phyloP scores from a whole-genome alignment of 2,888 invertebrate species.

The Lordiphosa andalusiaca region DNA sequence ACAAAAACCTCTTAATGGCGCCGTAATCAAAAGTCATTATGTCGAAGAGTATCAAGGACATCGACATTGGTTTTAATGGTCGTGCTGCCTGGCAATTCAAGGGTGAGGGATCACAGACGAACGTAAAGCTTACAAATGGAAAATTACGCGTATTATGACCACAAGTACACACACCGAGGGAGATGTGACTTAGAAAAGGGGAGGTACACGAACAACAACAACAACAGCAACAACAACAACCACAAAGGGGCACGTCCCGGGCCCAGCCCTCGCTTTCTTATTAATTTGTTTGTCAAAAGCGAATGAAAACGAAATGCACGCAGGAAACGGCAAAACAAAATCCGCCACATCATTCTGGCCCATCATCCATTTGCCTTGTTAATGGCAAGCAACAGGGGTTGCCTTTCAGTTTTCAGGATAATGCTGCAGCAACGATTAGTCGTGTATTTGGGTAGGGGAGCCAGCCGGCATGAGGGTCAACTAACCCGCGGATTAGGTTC shows the following conservation, averaged over 20 bases:
- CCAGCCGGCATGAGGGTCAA: conserved; percentile 23
- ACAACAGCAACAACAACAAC: background rate
- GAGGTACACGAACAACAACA: too few relatives aligned
- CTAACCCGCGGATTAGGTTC: conserved; percentile 71
- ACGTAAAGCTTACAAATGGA: conserved; percentile 56
- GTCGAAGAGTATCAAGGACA: conserved; percentile 60
- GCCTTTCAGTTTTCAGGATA: conserved; percentile 25
- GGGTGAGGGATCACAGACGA: conserved; percentile 34
- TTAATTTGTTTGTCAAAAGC: conserved; percentile 69
- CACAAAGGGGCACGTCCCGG: conserved; percentile 24
- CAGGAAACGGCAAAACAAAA: conserved; percentile 51
- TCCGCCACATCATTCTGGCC: conserved; percentile 57
- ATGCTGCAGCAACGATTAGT: conserved; percentile 14
- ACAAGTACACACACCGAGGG: conserved; percentile 22
- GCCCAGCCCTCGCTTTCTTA: conserved; percentile 59
- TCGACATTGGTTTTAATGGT: conserved; percentile 14
- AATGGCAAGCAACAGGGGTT: conserved; percentile 36
- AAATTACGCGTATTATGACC: conserved; percentile 73
- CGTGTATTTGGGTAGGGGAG: conserved; percentile 17
- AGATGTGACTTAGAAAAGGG: conserved; percentile 1
- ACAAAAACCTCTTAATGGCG: conserved; percentile 62
- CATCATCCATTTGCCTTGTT: conserved; percentile 18
- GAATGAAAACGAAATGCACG: conserved; percentile 29
- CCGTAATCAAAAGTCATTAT: conserved; percentile 73
- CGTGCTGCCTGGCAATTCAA: conserved; percentile 1